These are phyloP conservation scores for Siniperca knerii DNA, from an alignment of 2,113 vertebrate genomes.

Conservation along the genomic window DNA sequence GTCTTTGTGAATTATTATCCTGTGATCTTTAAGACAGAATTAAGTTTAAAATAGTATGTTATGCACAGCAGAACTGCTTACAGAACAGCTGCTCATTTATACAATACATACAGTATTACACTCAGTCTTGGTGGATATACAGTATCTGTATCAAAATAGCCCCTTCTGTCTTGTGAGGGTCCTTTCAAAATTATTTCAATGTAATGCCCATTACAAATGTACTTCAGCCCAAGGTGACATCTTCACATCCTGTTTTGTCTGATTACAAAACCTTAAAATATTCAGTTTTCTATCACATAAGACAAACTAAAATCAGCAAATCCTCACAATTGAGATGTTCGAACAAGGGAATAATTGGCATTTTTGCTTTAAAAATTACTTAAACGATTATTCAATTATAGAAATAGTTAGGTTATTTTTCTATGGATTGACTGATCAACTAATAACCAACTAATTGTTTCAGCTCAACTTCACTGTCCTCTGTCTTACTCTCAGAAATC, in stretches of 20 bases:
- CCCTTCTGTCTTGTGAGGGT: background rate
- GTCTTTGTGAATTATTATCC: background rate
- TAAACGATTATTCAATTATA: background rate
- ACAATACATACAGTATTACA: background rate
- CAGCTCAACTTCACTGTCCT: background rate
- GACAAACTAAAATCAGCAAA: background rate
- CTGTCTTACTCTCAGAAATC: background rate
- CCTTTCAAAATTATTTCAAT: background rate
- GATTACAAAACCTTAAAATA: background rate
- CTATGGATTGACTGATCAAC: background rate
- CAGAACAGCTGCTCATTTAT: background rate
- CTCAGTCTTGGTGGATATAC: background rate
- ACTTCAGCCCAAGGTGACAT: background rate
- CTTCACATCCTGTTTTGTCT: background rate
- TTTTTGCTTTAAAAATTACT: background rate
- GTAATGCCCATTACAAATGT: background rate
- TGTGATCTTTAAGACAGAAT: background rate
- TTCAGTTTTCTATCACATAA: background rate
- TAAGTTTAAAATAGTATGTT: background rate
- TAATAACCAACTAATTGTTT: background rate
- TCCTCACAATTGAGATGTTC: too few species aligned
- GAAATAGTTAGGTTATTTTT: background rate
- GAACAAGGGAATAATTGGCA: background rate
- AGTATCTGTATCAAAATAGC: background rate
- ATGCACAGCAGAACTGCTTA: background rate